Evolutionary conservation across 2,888 invertebrate genomes (phyloP).

Genomic region (Branchellion lobata): DNA sequence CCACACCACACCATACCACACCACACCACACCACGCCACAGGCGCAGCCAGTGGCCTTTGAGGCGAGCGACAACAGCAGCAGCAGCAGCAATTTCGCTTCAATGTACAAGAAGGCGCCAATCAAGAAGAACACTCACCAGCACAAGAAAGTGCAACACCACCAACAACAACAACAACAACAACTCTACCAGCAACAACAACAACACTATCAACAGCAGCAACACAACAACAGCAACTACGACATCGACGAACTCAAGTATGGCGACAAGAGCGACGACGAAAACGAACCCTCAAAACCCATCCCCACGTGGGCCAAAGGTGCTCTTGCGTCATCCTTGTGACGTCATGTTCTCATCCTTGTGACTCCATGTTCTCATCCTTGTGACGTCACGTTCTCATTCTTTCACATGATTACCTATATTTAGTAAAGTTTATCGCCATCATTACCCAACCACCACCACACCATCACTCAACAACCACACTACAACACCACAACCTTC

Average conservation of each 20-base stretch:
- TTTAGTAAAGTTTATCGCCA: too few relatives aligned
- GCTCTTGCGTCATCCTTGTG: too few relatives aligned
- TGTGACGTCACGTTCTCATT: too few relatives aligned
- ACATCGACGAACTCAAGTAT: slow-evolving; percentile 34
- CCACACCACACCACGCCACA: too few relatives aligned
- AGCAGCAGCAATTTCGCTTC: background rate
- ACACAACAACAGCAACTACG: slow-evolving; percentile 20
- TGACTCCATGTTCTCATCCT: too few relatives aligned
- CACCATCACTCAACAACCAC: too few relatives aligned
- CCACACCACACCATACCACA: too few relatives aligned
- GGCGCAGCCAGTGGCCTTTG: too few relatives aligned
- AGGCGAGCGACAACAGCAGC: background rate
- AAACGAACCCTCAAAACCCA: background rate
- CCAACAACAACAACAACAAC: background rate
- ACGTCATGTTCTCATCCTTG: too few relatives aligned
- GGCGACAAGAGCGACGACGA: slow-evolving; percentile 26
- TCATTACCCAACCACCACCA: too few relatives aligned
- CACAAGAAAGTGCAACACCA: background rate
- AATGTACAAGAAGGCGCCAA: background rate
- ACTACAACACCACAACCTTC: too few relatives aligned
- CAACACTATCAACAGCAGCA: background rate
- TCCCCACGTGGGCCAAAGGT: background rate
- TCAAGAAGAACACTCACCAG: background rate
- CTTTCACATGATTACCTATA: too few relatives aligned
- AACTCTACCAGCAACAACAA: background rate